phyloP scores from a whole-genome alignment of 2,113 vertebrate species.

The Syngnathus scovelli region DNA sequence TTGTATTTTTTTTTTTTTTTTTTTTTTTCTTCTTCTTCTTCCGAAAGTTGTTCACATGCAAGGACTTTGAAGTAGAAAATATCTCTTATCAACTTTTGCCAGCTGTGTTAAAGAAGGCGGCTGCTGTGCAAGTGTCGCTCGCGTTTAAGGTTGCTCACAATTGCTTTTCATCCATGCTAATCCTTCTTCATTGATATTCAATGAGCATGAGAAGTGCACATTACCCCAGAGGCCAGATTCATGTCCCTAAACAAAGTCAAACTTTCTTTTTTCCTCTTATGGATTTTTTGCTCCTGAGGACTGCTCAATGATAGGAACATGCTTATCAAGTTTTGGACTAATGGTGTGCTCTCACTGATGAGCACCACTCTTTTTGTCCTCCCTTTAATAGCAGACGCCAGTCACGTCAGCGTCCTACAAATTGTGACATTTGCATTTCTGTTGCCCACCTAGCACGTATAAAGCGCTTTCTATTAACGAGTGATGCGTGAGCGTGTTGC shows the following conservation, averaged over 20 bases:
- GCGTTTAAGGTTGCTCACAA: slow-evolving; percentile 37
- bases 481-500: slow-evolving; percentile 36
- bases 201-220: slow-evolving; percentile 32
- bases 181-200: slow-evolving; percentile 48
- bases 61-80: slow-evolving; percentile 66
- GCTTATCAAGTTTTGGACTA: slow-evolving; percentile 25
- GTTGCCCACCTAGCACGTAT: slow-evolving; percentile 24
- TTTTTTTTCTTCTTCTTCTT: not conserved
- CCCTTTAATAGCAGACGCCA: slow-evolving; percentile 12
- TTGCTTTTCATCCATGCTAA: slow-evolving; percentile 50
- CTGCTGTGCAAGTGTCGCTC: slow-evolving; percentile 20
- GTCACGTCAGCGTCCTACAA: slow-evolving; percentile 21
- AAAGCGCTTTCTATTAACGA: slow-evolving; percentile 24
- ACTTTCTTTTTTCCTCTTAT: not conserved
- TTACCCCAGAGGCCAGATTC: slow-evolving; percentile 37
- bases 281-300: slow-evolving; percentile 3
- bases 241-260: slow-evolving; percentile 39
- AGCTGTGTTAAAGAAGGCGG: slow-evolving; percentile 48
- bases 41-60: slow-evolving; percentile 31
- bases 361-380: slow-evolving; percentile 19
- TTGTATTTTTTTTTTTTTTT: not conserved
- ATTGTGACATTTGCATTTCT: slow-evolving; percentile 28
- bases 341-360: slow-evolving; percentile 25
- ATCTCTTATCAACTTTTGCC: slow-evolving; percentile 62
- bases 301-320: slow-evolving; percentile 21